phyloP scores from a whole-genome alignment of 2,888 invertebrate genomes.

The Temnothorax ravouxi region DNA sequence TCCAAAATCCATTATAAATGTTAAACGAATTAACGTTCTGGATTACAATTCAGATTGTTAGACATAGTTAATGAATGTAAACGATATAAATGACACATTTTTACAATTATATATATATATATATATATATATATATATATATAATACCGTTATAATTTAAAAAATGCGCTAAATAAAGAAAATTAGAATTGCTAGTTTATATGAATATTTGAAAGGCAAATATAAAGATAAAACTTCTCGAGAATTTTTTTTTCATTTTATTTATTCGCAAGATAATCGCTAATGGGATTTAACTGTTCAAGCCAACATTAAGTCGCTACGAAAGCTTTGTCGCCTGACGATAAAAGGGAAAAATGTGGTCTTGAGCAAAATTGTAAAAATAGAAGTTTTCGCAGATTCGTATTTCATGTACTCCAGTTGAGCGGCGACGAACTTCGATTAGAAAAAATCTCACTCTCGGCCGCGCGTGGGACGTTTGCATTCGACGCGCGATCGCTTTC shows the following conservation, averaged over 20 bases:
- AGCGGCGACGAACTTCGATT: constrained; percentile 25
- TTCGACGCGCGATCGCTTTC: constrained; percentile 27
- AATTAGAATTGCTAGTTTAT: background rate
- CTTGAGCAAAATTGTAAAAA: background rate
- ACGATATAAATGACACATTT: background rate
- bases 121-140: no score
- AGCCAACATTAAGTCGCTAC: background rate
- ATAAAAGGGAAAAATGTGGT: constrained; percentile 15
- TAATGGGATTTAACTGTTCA: constrained; percentile 13
- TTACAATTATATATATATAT: no score
- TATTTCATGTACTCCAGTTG: background rate
- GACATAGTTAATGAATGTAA: background rate
- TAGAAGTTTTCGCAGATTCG: constrained; percentile 6
- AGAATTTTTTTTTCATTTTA: background rate
- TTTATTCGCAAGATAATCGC: background rate
- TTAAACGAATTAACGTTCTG: background rate
- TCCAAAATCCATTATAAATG: background rate
- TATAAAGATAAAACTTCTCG: background rate
- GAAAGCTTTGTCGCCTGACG: background rate
- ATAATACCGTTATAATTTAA: background rate
- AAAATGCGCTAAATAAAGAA: background rate
- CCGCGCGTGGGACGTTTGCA: constrained; percentile 1
- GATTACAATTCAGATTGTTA: background rate
- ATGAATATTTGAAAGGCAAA: background rate
- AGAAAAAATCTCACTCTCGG: constrained; percentile 40